phyloP scores from a whole-genome alignment of 2,888 invertebrate species.

The Odontomyia ornata region DNA sequence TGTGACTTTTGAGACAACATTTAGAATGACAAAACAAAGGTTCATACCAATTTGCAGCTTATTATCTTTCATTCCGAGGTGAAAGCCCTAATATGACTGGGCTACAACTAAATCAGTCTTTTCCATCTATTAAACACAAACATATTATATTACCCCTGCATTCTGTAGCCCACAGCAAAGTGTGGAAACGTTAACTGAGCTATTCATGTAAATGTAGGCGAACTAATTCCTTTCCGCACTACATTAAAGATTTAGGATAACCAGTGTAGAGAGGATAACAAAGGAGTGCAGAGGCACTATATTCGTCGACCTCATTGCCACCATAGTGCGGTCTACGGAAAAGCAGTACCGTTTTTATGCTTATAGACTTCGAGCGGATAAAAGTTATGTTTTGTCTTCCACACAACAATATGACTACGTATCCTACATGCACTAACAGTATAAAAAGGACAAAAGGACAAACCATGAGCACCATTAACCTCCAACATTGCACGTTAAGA shows the following conservation, averaged over 20 bases:
- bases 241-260: slow-evolving; percentile 40
- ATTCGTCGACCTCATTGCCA: not conserved
- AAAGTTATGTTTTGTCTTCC: not conserved
- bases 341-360: not conserved
- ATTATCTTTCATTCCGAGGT: no score
- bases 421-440: not conserved
- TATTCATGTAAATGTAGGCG: not conserved
- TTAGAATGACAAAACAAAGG: no score
- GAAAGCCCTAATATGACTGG: no score
- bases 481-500: slow-evolving; percentile 32
- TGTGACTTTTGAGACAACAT: no score
- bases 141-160: not conserved
- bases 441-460: slow-evolving; percentile 30
- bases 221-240: slow-evolving; percentile 36
- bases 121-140: not conserved
- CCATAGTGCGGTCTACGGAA: not conserved
- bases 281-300: not conserved
- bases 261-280: not conserved
- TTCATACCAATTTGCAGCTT: no score
- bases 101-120: no score
- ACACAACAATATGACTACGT: not conserved
- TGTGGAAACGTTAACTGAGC: no score
- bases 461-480: slow-evolving; percentile 26
- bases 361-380: not conserved
- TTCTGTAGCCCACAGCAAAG: no score